Evolutionary conservation across 2,797 vertebrate species (phyloP).

Genomic region (Pangasius larnaudii): DNA sequence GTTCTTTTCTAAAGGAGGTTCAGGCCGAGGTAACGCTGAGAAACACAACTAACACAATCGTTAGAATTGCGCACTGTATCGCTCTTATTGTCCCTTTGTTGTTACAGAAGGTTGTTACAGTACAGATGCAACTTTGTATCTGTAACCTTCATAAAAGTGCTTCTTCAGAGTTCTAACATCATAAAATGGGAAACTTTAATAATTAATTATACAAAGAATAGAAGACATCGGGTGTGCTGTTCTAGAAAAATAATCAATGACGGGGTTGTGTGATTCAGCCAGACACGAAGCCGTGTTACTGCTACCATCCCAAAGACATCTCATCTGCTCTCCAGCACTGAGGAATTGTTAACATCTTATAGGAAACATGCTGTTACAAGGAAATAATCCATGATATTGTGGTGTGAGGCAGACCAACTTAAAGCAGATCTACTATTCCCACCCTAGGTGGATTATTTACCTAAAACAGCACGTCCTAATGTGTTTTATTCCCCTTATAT

Average conservation of each 20-base stretch:
- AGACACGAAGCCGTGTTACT: neutral
- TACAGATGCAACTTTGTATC: neutral
- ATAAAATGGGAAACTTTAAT: too few species aligned
- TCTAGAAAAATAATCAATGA: neutral
- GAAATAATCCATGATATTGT: neutral
- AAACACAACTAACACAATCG: neutral
- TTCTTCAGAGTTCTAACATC: neutral
- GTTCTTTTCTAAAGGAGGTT: slow-evolving; percentile 84
- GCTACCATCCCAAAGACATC: neutral
- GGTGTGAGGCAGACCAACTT: neutral
- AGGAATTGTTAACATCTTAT: neutral
- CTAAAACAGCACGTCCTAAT: neutral
- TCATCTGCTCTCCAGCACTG: neutral
- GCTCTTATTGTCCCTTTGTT: neutral
- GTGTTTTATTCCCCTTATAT: neutral
- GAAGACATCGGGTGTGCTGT: neutral
- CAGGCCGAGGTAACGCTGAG: slow-evolving; percentile 80
- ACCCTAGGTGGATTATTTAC: neutral
- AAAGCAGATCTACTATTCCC: neutral
- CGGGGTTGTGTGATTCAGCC: neutral
- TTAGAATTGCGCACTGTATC: neutral
- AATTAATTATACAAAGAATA: neutral
- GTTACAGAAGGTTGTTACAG: neutral
- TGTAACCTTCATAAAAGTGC: neutral
- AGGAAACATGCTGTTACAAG: neutral